These are phyloP conservation scores for Beroe forskalii DNA, from an alignment of 37 sponge, comb jelly and placozoan genomes.

Conservation along the genomic window DNA sequence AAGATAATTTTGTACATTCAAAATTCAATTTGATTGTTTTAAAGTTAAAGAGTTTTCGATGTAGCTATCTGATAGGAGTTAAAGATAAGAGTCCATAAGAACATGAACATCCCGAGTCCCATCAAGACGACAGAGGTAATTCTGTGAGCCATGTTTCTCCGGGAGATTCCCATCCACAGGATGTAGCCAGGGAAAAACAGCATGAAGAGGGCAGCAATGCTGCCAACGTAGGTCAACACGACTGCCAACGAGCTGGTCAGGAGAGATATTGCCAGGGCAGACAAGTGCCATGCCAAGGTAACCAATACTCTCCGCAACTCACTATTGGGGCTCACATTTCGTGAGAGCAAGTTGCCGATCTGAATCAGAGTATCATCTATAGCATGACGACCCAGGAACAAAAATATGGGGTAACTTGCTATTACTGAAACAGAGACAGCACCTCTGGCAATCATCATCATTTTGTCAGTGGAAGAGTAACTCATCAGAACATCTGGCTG, in stretches of 20 bases:
- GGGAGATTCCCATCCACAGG: background rate
- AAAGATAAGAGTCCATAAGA: constrained; percentile 4
- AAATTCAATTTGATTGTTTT: no score
- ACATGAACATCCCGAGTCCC: background rate
- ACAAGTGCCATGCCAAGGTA: background rate
- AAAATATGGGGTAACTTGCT: background rate
- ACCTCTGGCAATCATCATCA: background rate
- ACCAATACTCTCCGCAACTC: background rate
- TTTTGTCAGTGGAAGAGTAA: background rate
- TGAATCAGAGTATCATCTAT: background rate
- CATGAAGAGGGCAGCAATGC: constrained; percentile 46
- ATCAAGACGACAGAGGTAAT: background rate
- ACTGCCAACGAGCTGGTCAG: background rate
- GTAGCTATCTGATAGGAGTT: constrained; percentile 7
- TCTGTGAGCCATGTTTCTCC: background rate
- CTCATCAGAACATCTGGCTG: background rate
- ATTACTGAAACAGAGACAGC: constrained; percentile 16
- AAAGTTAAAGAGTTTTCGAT: no score
- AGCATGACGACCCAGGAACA: background rate
- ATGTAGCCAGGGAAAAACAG: constrained; percentile 23
- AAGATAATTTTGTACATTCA: no score
- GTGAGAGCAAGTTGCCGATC: background rate
- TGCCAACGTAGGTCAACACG: background rate
- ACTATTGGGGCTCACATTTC: background rate
- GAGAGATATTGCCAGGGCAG: background rate